A percentile compares a stretch with the other conserved stretches of the same genome.
Evolutionary conservation across 2,888 invertebrate genomes (phyloP).

Genomic region (Mamestra brassicae): DNA sequence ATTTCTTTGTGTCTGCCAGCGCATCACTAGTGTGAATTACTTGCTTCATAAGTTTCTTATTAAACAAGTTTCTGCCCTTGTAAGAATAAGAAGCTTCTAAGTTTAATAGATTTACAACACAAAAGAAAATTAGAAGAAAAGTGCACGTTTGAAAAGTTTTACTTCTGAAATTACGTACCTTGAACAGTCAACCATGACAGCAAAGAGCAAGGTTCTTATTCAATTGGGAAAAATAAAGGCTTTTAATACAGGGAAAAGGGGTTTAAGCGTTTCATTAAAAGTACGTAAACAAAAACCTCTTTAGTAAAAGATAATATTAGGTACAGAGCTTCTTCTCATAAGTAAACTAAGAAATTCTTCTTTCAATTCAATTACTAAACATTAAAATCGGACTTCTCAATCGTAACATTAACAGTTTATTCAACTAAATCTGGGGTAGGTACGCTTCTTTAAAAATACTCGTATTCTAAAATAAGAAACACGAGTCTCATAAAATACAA

Average conservation of each 20-base stretch:
- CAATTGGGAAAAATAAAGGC: neutral
- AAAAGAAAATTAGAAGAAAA: neutral
- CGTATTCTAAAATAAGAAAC: constrained; percentile 29
- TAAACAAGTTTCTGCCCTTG: constrained; percentile 42
- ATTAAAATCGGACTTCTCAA: constrained; percentile 1
- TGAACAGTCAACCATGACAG: neutral
- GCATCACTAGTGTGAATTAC: constrained; percentile 39
- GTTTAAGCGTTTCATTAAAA: neutral
- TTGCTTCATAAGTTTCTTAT: constrained; percentile 51
- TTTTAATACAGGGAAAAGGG: neutral
- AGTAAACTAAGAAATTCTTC: neutral
- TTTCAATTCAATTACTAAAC: constrained; percentile 6
- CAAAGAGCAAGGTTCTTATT: neutral
- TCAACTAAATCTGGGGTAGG: constrained; percentile 18
- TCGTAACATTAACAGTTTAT: constrained; percentile 20
- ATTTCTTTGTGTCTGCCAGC: constrained; percentile 51
- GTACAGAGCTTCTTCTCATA: too few relatives aligned
- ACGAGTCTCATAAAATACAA: constrained; percentile 41
- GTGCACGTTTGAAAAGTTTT: neutral
- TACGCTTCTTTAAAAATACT: constrained; percentile 5
- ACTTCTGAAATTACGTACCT: neutral
- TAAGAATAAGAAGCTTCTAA: constrained; percentile 29
- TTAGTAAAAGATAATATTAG: neutral
- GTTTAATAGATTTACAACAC: constrained; percentile 23
- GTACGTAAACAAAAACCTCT: neutral